Evolutionary conservation across 2,113 vertebrate species (phyloP), one percentile per base, ranked within the genome.

Genomic region (Taxidea taxus): DNA sequence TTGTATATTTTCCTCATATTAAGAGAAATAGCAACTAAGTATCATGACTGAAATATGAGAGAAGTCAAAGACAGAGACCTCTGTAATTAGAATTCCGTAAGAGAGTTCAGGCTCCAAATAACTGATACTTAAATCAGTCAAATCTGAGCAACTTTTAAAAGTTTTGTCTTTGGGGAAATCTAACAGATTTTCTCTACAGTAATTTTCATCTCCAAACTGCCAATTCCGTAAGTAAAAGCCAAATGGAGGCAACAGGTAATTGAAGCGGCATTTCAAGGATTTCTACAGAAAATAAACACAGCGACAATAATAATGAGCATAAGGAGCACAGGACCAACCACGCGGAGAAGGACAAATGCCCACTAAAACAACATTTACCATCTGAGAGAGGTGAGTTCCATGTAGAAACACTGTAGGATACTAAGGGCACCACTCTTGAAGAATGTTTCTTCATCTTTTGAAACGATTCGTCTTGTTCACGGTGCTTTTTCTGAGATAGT

Each of bases 401-500:
- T 93, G 99, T 99, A 51, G 60, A 37, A 84, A 84, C 31, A 98
- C 86, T 98, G 98, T 98, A 98, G 62, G 99, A 99, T 34, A 98
- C 98, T 95, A 99, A 98, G 8, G 99, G 99, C 97, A 99, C 98
- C 98, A 99, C 99, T 98, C 99, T 98, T 72, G 99, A 99, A 0
- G 99, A 99, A 94, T 98, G 99, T 97, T 99, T 99, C 99, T 99
- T 99, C 99, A 99, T 99, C 97, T 98, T 99, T 98, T 89, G 91
- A 62, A 90, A 58, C 1, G 47, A 82, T 94, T 98, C 31, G 29
- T 74, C 87, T 29, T n/a, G 42, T 70, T 95, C 93, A 39, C 23
- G 7, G 90, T 44, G 86, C 15, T 51, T 90, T 98, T 96, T 12
- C 78, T 92, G 82, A 97, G 97, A 98, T 98, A 4, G 2, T 94